Base-by-base conservation (phyloP, 35 echinoderm and acorn worm genomes). In the Ptychodera flava region DNA sequence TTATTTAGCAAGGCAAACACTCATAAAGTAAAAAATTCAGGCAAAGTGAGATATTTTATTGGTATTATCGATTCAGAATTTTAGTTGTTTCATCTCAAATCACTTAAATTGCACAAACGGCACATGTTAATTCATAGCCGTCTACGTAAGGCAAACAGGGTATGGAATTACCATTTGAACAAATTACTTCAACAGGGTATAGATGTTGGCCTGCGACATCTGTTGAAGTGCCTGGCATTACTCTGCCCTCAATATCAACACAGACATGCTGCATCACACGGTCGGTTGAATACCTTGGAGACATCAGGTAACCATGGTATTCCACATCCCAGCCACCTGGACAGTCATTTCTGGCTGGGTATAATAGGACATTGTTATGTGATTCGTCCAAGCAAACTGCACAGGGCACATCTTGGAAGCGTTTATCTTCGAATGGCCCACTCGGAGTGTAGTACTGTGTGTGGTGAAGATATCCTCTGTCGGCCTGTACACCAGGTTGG, bases 381-480 rank as follows among this genome's bases (percentile, higher is more conserved):
- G 32, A 79, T 1, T 45, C 77, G 53, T 81, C 83, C 78, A 90
- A 27, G n/a, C 88, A 86, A 37, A 90, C 88, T 31, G 88, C 88
- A 79, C 88, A 90, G 1, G 88, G 88, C 1, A 38, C 88, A 12
- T 85, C 83, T 30, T 78, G 37, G 83, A 85, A 33, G 14, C 85
- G 88, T 30, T 79, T 78, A 0, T 33, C 34, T 27, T 78, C 29
- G 33, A 37, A 32, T 29, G 27, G 37, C 1, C 29, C 79, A 34
- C 88, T 85, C 1, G 82, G 53, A 0, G 88, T 86, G 33, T 90
- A 53, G 32, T 90, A 90, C 35, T 90, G 82, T 29, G 83, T 35
- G 1, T 77, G 53, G 36, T 90, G 85, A 28, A 90, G 0, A 35
- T 83, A 83, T n/a, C n/a, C n/a, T n/a, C n/a, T n/a, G n/a, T n/a